Conservation (phyloP, 2,113 vertebrate genomes). For the Brachypodius melanocephalos region DNA sequence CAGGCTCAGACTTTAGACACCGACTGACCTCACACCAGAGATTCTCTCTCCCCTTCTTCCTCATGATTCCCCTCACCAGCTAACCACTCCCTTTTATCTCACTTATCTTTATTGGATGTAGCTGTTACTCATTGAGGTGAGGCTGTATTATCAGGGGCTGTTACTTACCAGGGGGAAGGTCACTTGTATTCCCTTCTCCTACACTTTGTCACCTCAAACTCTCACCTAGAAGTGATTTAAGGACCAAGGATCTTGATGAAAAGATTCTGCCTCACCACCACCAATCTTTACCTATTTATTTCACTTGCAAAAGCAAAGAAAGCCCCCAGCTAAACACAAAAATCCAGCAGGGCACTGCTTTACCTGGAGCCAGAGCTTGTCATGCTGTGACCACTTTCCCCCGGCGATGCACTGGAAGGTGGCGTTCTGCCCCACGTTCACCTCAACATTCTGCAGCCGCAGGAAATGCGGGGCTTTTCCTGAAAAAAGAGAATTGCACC, state of each 20-base stretch:
- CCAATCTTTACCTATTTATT: background rate
- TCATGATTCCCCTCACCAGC: background rate
- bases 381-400: conserved; percentile 96
- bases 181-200: background rate
- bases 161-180: background rate
- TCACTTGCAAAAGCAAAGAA: background rate
- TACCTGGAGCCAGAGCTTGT: conserved; percentile 95
- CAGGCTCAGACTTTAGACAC: background rate
- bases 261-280: background rate
- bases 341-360: rapidly evolving
- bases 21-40: background rate
- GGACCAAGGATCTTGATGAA: background rate
- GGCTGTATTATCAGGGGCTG: background rate
- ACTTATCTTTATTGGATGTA: background rate
- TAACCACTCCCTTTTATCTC: background rate
- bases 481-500: conserved; percentile 50
- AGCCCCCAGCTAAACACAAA: rapidly evolving
- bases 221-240: background rate
- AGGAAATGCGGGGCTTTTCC: conserved; percentile 98
- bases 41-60: too few species aligned
- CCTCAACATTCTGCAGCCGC: conserved; percentile 94
- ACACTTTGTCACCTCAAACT: background rate
- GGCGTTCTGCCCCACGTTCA: conserved; percentile 95
- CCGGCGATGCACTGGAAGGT: conserved; percentile 95
- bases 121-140: background rate